Percentiles rank a stretch among this genome's conserved stretches.
Conservation (phyloP, 2,113 vertebrate genomes). For the Cyprinodon brontotheroides region DNA sequence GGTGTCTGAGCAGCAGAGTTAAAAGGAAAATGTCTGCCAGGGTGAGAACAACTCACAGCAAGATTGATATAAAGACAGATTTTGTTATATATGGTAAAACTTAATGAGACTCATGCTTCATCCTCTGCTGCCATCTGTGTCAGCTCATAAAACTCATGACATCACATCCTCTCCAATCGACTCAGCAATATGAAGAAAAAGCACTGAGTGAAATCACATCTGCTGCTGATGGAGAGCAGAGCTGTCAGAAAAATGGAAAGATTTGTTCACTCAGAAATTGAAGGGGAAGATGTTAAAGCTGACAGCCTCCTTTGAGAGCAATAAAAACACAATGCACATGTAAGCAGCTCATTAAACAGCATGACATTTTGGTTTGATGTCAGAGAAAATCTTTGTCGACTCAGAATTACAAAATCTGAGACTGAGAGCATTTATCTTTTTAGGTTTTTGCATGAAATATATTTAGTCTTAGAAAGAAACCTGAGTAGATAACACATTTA, state of each 20-base stretch:
- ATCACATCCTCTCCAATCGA: conserved; percentile 63
- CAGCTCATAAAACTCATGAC: conserved; percentile 63
- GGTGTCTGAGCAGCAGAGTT: too few species aligned
- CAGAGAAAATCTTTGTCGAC: background rate
- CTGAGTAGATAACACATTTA: conserved; percentile 49
- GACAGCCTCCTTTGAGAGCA: conserved; percentile 8
- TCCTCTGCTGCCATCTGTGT: conserved; percentile 45
- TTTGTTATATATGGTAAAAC: conserved; percentile 24
- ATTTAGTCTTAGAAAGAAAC: conserved; percentile 35
- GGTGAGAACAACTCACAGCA: background rate
- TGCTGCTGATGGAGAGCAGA: conserved; percentile 39
- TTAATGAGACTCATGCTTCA: conserved; percentile 10
- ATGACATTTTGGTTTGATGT: background rate
- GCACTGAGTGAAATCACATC: conserved; percentile 57
- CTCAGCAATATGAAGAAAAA: conserved; percentile 41
- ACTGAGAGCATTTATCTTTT: background rate
- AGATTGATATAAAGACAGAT: background rate
- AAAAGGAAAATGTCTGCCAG: background rate
- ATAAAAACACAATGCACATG: conserved; percentile 19
- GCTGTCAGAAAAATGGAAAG: conserved; percentile 33
- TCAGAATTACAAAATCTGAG: background rate
- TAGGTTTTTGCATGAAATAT: conserved; percentile 17
- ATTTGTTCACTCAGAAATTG: conserved; percentile 5
- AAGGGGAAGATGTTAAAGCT: conserved; percentile 6
- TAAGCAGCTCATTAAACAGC: conserved; percentile 2